These are phyloP conservation scores for Barnardius zonarius DNA, from an alignment of 2,113 vertebrate species.

Conservation along the genomic window DNA sequence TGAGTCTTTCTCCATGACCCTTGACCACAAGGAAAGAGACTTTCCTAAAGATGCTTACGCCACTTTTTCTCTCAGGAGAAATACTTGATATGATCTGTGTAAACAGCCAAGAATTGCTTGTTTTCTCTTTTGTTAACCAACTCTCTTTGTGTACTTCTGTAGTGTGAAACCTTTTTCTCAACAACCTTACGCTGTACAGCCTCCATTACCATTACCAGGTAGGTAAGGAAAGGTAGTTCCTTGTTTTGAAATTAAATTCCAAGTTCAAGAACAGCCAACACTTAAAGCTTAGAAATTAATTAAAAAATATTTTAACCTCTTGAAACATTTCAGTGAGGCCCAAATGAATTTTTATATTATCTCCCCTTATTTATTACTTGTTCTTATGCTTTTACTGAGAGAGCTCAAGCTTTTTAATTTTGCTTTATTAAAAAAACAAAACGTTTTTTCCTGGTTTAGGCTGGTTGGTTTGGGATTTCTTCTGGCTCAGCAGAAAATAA, in stretches of 20 bases:
- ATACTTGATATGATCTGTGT: neutral
- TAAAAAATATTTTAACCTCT: neutral
- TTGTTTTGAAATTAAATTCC: neutral
- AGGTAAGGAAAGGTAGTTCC: slow-evolving; percentile 25
- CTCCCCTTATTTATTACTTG: neutral
- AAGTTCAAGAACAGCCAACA: neutral
- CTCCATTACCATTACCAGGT: slow-evolving; percentile 87
- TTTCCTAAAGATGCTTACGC: neutral
- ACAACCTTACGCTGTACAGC: slow-evolving; percentile 87
- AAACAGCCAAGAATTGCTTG: neutral
- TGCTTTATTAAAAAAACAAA: neutral
- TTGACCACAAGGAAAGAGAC: neutral
- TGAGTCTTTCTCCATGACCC: neutral
- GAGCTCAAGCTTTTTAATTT: neutral
- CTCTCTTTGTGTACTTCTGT: slow-evolving; percentile 33
- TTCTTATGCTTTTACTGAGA: neutral
- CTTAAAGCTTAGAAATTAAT: neutral
- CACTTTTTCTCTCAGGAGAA: neutral
- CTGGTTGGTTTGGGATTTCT: neutral
- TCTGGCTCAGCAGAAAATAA: neutral
- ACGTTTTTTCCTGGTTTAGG: neutral
- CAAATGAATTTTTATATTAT: neutral
- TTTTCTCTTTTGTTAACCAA: neutral
- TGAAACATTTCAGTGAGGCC: neutral
- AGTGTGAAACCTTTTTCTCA: slow-evolving; percentile 96